Evolutionary conservation across 2,888 invertebrate genomes (phyloP), one percentile per base, ranked within the genome.

Genomic region (Alloscopus bannaensis): DNA sequence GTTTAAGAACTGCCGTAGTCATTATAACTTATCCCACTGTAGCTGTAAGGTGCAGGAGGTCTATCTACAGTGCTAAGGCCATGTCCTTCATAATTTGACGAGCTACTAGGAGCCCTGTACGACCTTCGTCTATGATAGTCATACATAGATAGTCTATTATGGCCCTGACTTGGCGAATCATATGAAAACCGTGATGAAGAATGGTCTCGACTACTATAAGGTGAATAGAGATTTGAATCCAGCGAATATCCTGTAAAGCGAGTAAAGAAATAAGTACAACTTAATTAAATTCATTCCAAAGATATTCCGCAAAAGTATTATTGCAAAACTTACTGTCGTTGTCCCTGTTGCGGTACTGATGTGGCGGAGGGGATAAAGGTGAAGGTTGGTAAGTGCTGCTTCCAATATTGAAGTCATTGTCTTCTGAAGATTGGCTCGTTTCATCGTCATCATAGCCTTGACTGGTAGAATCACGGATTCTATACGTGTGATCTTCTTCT

Each of bases 401-500:
- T 22, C 66, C 68, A 42, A 66, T 50, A 36, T 31, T 26, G 16
- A 60, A 60, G 50, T 68, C 66, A 50, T 36, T 76, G 45, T 76
- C 62, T 50, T 77, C 77, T n/a, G 47, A 50, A 13, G 69, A 70
- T 8, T 69, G 57, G 31, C 20, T 62, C 26, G 45, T 28, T 36
- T 77, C 77, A 13, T 76, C 76, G 8, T 77, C 66, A 8, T 20
- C 69, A 45, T 69, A 77, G 16, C 69, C 69, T 57, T 77, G 77
- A 50, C 77, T 70, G 28, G 77, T 77, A 8, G 64, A 55, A 18
- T 77, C 77, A 16, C 77, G 62, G 55, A 77, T 77, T 64, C 77
- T 40, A 29, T 77, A 77, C 8, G 77, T 70, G 36, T 77, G 69
- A 55, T 77, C 77, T 47, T 77, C 77, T 31, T 77, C 77, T 18